Evolutionary conservation across 2,113 vertebrate species (phyloP).

Genomic region (Gasterosteus nipponicus): DNA sequence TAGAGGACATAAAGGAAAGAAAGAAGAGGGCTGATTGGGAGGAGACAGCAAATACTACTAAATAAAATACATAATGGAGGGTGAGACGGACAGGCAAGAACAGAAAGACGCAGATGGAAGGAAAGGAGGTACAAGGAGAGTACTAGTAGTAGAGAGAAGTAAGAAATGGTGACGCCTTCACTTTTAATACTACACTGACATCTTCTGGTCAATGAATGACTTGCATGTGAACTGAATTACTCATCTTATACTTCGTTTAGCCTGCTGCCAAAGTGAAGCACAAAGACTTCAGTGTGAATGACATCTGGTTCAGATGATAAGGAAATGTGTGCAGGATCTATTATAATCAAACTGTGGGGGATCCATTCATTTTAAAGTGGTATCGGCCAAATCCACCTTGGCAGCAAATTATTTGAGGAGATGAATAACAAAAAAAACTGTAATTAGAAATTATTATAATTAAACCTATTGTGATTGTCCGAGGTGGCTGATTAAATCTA

Average conservation of each 20-base stretch:
- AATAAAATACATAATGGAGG: not conserved
- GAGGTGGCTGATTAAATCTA: not conserved
- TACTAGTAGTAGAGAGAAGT: not conserved
- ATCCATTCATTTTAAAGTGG: not conserved
- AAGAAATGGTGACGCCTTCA: not conserved
- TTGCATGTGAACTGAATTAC: slow-evolving; percentile 5
- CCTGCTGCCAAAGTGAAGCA: not conserved
- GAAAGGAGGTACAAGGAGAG: slow-evolving; percentile 13
- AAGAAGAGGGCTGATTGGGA: not conserved
- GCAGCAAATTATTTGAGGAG: not conserved
- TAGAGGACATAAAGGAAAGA: not conserved
- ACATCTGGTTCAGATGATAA: slow-evolving; percentile 6
- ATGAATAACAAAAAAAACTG: not conserved
- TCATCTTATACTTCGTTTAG: not conserved
- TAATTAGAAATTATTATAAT: slow-evolving; percentile 7
- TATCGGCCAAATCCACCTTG: slow-evolving; percentile 4
- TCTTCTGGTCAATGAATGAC: slow-evolving; percentile 43
- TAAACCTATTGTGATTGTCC: not conserved
- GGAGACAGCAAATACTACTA: not conserved
- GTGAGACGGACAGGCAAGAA: not conserved
- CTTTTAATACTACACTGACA: slow-evolving; percentile 65
- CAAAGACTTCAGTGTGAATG: not conserved
- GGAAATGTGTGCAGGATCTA: slow-evolving; percentile 3
- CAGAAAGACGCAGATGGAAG: slow-evolving; percentile 23
- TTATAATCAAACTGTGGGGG: not conserved